These are phyloP conservation scores for Tringa solitaria DNA, from an alignment of 2,113 vertebrate genomes.

Conservation along the genomic window DNA sequence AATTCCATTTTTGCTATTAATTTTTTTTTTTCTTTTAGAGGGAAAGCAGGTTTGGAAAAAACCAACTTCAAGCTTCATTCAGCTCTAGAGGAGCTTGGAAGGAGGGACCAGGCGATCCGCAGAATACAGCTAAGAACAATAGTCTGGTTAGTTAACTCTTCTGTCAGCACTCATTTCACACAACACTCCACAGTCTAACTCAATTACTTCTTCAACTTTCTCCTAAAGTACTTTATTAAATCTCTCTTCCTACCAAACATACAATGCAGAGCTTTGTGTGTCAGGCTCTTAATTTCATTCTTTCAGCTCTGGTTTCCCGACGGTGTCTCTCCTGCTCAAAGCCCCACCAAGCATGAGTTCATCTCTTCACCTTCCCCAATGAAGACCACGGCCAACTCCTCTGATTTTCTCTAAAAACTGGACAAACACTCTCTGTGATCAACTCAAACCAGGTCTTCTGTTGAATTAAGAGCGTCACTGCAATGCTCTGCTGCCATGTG, in stretches of 20 bases:
- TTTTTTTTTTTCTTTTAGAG: neutral
- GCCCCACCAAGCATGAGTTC: neutral
- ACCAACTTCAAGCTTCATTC: neutral
- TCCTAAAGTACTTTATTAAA: neutral
- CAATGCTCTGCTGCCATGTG: fast-evolving
- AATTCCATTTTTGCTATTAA: neutral
- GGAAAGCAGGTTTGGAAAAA: neutral
- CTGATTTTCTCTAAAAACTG: neutral
- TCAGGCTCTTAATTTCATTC: neutral
- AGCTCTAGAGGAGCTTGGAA: neutral
- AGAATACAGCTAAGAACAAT: neutral
- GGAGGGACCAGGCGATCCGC: neutral
- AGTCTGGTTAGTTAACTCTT: neutral
- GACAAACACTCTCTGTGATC: neutral
- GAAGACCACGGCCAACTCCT: fast-evolving
- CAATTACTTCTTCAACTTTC: neutral
- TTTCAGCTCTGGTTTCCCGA: neutral
- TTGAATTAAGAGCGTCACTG: neutral
- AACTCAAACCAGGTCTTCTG: neutral
- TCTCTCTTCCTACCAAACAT: neutral
- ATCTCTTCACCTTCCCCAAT: neutral
- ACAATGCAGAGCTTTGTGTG: neutral
- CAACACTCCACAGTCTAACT: neutral
- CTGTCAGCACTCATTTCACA: neutral
- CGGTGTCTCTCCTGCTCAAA: neutral